phyloP scores from a whole-genome alignment of 30 jellyfish, hydroid and myxozoan species.

The Turritopsis rubra region DNA sequence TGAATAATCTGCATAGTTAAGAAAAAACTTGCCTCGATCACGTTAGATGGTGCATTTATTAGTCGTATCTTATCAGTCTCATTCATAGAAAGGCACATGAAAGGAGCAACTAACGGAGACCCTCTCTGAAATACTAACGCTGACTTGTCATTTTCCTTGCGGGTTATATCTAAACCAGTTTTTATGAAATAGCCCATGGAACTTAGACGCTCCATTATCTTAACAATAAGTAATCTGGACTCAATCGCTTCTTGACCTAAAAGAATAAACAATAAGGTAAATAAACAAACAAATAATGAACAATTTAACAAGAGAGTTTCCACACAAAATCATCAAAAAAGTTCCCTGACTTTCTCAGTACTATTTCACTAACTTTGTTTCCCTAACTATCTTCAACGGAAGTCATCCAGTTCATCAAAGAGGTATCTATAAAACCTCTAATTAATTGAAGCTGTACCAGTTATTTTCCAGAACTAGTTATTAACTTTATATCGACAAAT shows the following conservation, averaged over 20 bases:
- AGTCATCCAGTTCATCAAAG: no score
- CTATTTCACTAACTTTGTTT: background rate
- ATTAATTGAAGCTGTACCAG: no score
- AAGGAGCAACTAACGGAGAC: conserved; percentile 39
- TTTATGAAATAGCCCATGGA: conserved; percentile 54
- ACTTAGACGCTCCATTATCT: conserved; percentile 40
- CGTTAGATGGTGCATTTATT: conserved; percentile 60
- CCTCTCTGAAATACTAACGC: conserved; percentile 47
- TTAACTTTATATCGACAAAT: no score
- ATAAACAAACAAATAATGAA: no score
- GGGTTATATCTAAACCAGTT: conserved; percentile 50
- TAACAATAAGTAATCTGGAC: conserved; percentile 44
- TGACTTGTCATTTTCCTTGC: conserved; percentile 63
- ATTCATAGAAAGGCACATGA: conserved; percentile 49
- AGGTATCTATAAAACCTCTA: no score
- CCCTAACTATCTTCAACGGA: no score
- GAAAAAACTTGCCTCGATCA: conserved; percentile 30
- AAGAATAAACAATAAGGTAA: background rate
- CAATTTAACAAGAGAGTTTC: no score
- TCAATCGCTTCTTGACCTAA: conserved; percentile 37
- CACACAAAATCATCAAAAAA: no score
- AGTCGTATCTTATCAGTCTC: conserved; percentile 56
- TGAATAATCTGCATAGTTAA: no score
- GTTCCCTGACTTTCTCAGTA: no score
- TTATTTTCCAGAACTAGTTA: no score